Evolutionary conservation across 1,140 invertebrate species (phyloP), one percentile per base, ranked within the genome.

Genomic region (Tetragonula clypearis): DNA sequence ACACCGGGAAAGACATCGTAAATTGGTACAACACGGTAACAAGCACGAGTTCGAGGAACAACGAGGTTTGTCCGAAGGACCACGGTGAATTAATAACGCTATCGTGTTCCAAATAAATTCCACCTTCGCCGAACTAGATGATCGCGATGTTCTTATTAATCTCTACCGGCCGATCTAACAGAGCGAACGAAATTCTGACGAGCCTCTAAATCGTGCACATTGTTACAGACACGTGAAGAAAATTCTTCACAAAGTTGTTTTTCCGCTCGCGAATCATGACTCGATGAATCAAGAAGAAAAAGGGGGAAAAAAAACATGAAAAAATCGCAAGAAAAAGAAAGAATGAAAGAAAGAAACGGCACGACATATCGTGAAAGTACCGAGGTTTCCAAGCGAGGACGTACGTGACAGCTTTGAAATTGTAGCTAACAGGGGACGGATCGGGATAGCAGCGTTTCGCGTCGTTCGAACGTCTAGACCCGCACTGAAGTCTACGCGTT

Each of bases 91-190:
- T 69, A 77, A 83, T 83, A 75, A 82, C 26, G 30, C 26, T 30
- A 15, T 26, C 80, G 71, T 82, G 71, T 30, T 35, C 80, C n/a
- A 53, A 35, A 65, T 87, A 83, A 88, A 87, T 87, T 87, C 35
- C 49, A 12, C 21, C 30, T 30, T 30, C 26, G 49, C 35, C 65
- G 1, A n/a, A 62, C 71, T 68, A 56, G 85, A 68, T 49, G 75
- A 79, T 71, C 66, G 72, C 53, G 17, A 55, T 74, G 79, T 74
- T 62, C 69, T 81, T 81, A 81, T 81, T 81, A 80, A 80, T 80
- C 78, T 71, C 17, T 19, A 41, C 9, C 19, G 6, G 17, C 17
- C 21, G 9, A 69, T 69, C 66, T 30, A 53, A 12, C 66, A 55
- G 53, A 23, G 23, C n/a, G 62, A 78, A 79, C 74, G 71, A 75